These are phyloP conservation scores for Neoarius graeffei DNA, from an alignment of 2,113 vertebrate species.

Conservation along the genomic window DNA sequence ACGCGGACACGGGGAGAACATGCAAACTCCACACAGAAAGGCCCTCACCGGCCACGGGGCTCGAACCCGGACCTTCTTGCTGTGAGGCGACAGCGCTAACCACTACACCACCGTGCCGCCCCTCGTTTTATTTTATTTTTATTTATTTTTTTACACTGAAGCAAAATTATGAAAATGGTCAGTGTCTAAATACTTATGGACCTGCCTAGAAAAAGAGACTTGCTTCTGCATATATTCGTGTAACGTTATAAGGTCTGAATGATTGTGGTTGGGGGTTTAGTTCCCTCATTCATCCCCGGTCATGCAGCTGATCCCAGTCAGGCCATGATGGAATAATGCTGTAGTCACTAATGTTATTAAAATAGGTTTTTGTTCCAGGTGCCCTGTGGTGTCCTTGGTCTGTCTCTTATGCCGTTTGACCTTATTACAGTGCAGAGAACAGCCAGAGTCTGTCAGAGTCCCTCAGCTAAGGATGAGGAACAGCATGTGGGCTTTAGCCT, in stretches of 20 bases:
- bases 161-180: neutral
- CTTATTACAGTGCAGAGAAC: slow-evolving; percentile 39
- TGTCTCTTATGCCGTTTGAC: slow-evolving; percentile 34
- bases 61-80: too few species aligned
- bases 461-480: slow-evolving; percentile 22
- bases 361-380: slow-evolving; percentile 34
- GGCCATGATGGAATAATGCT: slow-evolving; percentile 29
- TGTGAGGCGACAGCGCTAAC: too few species aligned
- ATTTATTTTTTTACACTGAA: too few species aligned
- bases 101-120: too few species aligned
- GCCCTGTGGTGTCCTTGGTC: slow-evolving; percentile 42
- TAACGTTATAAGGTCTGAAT: neutral
- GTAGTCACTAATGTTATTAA: slow-evolving; percentile 28
- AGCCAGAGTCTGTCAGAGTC: slow-evolving; percentile 17
- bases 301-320: neutral
- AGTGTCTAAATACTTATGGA: neutral
- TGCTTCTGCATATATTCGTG: neutral
- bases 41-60: too few species aligned
- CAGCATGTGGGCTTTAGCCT: slow-evolving; percentile 39
- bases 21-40: too few species aligned
- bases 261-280: neutral
- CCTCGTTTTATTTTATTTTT: too few species aligned
- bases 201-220: neutral
- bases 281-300: neutral
- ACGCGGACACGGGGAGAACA: too few species aligned